These are phyloP conservation scores for Tympanoctomys barrerae DNA, from an alignment of 2,797 vertebrate genomes.

Conservation along the genomic window DNA sequence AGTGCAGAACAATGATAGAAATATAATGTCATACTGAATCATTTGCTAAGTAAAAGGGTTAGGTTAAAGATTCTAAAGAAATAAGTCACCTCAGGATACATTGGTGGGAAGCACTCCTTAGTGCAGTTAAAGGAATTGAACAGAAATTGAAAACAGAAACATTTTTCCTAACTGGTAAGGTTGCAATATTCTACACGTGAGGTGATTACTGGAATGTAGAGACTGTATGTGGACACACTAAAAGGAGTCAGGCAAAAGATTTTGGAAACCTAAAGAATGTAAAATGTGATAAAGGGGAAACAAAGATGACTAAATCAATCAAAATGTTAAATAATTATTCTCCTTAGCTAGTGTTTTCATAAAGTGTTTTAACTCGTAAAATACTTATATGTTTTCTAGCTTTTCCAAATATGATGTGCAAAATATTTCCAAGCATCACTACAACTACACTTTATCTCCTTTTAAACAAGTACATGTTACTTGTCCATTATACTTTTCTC, in stretches of 20 bases:
- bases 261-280: not conserved
- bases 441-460: not conserved
- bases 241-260: not conserved
- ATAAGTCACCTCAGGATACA: not conserved
- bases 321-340: not conserved
- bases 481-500: no score
- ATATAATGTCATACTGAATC: not conserved
- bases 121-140: not conserved
- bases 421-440: not conserved
- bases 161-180: not conserved
- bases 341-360: not conserved
- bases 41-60: not conserved
- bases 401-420: not conserved
- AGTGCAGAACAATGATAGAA: not conserved
- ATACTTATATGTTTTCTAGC: not conserved
- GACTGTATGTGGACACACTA: not conserved
- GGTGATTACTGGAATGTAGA: no score
- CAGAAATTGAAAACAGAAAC: not conserved
- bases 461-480: not conserved
- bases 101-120: not conserved
- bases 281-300: not conserved
- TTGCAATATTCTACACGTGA: not conserved
- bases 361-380: not conserved
- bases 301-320: not conserved
- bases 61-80: not conserved